phyloP scores from a whole-genome alignment of 2,888 invertebrate species.

The Synergus itoensis region DNA sequence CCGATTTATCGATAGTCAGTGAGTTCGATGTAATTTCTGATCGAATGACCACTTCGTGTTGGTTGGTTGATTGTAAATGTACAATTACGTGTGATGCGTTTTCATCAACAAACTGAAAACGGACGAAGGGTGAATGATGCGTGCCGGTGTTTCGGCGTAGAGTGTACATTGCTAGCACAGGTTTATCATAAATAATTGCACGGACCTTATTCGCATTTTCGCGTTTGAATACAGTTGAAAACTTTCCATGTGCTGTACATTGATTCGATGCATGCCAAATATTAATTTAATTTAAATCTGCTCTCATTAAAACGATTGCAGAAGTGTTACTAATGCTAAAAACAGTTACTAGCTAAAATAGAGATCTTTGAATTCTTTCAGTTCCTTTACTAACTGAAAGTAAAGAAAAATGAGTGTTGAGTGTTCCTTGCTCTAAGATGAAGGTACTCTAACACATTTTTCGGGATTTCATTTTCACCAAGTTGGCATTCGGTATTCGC shows the following conservation, averaged over 20 bases:
- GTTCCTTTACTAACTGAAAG: not conserved
- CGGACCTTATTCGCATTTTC: slow-evolving; percentile 68
- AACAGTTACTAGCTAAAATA: not conserved
- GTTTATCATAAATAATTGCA: slow-evolving; percentile 76
- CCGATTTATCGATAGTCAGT: slow-evolving; percentile 53
- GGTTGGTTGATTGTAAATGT: slow-evolving; percentile 60
- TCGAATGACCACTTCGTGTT: slow-evolving; percentile 50
- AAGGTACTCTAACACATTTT: not conserved
- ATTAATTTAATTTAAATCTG: slow-evolving; percentile 76
- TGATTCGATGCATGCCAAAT: slow-evolving; percentile 67
- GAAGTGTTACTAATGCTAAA: not conserved
- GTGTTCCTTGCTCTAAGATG: not conserved
- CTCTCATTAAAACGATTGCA: slow-evolving; percentile 58
- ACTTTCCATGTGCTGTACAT: slow-evolving; percentile 40
- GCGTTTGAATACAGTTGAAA: slow-evolving; percentile 58
- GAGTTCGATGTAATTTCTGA: slow-evolving; percentile 54
- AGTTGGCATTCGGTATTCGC: not conserved
- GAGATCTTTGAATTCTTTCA: not conserved
- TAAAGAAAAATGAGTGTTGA: not conserved
- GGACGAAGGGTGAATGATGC: slow-evolving; percentile 27
- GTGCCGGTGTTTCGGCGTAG: slow-evolving; percentile 34
- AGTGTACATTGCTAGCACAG: slow-evolving; percentile 58
- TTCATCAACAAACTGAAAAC: slow-evolving; percentile 54
- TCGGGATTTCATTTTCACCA: not conserved
- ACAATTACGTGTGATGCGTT: slow-evolving; percentile 53